Conservation (phyloP, 1,140 invertebrate genomes). For the Wiebesia pumilae region DNA sequence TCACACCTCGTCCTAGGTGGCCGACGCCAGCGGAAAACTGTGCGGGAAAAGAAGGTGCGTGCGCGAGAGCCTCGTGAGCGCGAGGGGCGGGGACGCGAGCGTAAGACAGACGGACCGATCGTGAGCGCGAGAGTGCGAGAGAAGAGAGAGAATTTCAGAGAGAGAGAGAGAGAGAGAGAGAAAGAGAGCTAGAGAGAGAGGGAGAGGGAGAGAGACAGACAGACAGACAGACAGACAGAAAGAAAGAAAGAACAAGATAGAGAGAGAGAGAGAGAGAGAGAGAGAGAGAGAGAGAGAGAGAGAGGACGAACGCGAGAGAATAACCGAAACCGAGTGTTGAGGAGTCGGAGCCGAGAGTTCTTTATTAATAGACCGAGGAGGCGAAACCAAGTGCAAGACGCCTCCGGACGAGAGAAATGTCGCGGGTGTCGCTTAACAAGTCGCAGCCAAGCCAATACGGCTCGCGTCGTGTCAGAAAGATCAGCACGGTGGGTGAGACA, state of each 20-base stretch:
- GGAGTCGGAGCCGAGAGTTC: constrained; percentile 6
- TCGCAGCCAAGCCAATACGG: constrained; percentile 67
- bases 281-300: constrained; percentile 44
- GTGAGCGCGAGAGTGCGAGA: background rate
- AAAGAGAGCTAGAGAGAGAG: background rate
- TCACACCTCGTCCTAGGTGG: background rate
- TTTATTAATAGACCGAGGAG: constrained; percentile 38
- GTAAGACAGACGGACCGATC: background rate
- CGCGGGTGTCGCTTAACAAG: constrained; percentile 74
- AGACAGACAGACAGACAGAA: constrained; percentile 6
- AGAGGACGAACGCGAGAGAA: constrained; percentile 31
- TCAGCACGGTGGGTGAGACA: constrained; percentile 70
- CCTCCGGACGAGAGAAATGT: constrained; percentile 65
- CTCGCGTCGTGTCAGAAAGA: constrained; percentile 73
- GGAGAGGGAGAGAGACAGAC: no score
- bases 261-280: constrained; percentile 47
- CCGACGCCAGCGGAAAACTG: constrained; percentile 2
- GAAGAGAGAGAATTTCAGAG: background rate
- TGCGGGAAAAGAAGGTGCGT: background rate
- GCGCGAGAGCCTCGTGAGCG: constrained; percentile 9
- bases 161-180: constrained; percentile 41
- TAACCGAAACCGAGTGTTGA: constrained; percentile 1
- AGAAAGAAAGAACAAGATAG: constrained; percentile 36
- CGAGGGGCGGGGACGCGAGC: background rate
- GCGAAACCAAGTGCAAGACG: constrained; percentile 23